Conservation (phyloP, 2,888 invertebrate genomes). For the Callimorpha dominula region DNA sequence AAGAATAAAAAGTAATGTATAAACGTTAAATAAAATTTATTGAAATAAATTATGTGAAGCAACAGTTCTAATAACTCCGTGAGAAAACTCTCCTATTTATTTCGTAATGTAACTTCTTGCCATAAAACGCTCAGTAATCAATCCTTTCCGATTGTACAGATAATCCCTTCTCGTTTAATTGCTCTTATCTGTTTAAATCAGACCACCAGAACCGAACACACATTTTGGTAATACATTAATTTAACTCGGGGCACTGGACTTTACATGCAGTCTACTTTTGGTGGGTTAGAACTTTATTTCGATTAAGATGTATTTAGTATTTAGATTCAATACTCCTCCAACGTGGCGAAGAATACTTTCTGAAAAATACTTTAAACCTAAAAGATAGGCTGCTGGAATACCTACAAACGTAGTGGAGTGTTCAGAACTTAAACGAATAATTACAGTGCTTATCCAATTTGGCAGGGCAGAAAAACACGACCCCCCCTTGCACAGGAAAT, state of each 20-base stretch:
- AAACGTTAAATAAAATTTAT: background rate
- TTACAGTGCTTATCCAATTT: conserved; percentile 86
- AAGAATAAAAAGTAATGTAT: background rate
- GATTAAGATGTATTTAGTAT: conserved; percentile 50
- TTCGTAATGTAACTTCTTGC: conserved; percentile 34
- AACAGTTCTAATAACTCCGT: conserved; percentile 44
- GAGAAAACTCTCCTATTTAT: conserved; percentile 45
- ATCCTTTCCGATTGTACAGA: conserved; percentile 35
- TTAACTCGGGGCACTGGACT: background rate
- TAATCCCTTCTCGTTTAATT: conserved; percentile 37
- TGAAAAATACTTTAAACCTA: conserved; percentile 71
- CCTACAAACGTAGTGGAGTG: conserved; percentile 69
- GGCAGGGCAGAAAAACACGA: conserved; percentile 84
- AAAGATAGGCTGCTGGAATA: conserved; percentile 62
- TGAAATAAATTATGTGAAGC: conserved; percentile 8
- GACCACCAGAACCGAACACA: conserved; percentile 33
- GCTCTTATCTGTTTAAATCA: conserved; percentile 36
- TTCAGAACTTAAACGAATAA: conserved; percentile 79
- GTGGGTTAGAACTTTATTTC: conserved; percentile 29
- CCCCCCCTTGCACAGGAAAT: conserved; percentile 84
- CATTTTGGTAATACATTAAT: conserved; percentile 5
- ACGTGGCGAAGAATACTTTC: conserved; percentile 59
- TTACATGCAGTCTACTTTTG: conserved; percentile 11
- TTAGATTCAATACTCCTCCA: conserved; percentile 45
- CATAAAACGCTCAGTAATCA: conserved; percentile 24